Conservation (phyloP, 2,888 invertebrate genomes). For the Chloroclystis v-ata region DNA sequence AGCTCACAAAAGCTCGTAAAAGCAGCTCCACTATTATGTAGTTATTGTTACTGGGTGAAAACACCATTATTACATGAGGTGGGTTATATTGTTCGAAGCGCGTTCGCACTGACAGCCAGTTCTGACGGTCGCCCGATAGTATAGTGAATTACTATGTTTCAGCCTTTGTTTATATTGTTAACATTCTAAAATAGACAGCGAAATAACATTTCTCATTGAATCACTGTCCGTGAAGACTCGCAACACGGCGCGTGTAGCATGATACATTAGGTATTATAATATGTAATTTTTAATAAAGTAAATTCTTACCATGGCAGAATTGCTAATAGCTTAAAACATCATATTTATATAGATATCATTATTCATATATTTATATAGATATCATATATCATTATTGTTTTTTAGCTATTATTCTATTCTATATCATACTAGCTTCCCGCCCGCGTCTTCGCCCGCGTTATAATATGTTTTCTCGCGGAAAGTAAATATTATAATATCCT, state of each 20-base stretch:
- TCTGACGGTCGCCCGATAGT: neutral
- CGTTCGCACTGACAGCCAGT: constrained; percentile 36
- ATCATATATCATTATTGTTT: too few species aligned
- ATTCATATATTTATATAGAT: too few species aligned
- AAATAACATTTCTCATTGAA: neutral
- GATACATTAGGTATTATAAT: too few species aligned
- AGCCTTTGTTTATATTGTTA: neutral
- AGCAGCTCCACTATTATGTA: constrained; percentile 77
- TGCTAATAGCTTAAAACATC: too few species aligned
- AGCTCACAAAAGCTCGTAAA: constrained; percentile 78
- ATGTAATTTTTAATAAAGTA: too few species aligned
- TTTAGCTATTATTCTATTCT: too few species aligned
- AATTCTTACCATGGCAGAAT: too few species aligned
- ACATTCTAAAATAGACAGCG: neutral
- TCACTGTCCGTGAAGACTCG: neutral
- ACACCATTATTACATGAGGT: constrained; percentile 74
- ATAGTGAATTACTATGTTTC: constrained; percentile 6
- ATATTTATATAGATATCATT: too few species aligned
- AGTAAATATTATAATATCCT: too few species aligned
- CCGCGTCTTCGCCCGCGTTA: too few species aligned
- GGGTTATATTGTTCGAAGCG: constrained; percentile 66
- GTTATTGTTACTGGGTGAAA: constrained; percentile 78
- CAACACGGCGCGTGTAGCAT: neutral
- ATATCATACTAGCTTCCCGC: too few species aligned
- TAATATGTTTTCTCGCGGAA: too few species aligned